phyloP scores from a whole-genome alignment of 2,113 vertebrate species.

The Chinchilla lanigera region DNA sequence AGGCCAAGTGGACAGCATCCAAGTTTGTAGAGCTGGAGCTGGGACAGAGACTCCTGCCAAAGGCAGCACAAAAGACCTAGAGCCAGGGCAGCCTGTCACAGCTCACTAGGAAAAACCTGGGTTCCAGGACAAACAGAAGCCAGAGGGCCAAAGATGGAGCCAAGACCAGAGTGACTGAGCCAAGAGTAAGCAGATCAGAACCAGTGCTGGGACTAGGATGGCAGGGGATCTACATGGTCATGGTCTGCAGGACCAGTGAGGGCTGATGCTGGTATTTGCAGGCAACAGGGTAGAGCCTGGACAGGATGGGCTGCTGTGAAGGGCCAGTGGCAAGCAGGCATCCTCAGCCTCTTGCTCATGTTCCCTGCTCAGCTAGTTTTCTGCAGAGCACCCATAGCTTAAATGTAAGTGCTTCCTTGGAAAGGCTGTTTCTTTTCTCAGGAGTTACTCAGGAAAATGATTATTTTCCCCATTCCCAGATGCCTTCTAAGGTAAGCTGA shows the following conservation, averaged over 20 bases:
- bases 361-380: background rate
- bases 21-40: conserved; percentile 52
- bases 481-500: background rate
- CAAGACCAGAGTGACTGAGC: conserved; percentile 20
- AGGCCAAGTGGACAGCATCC: conserved; percentile 66
- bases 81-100: conserved; percentile 60
- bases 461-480: background rate
- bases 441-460: background rate
- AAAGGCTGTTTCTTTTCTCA: background rate
- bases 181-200: conserved; percentile 13
- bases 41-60: conserved; percentile 69
- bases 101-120: conserved; percentile 58
- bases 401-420: background rate
- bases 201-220: background rate
- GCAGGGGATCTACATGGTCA: rapidly evolving
- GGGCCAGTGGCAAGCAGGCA: background rate
- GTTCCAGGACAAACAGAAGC: conserved; percentile 75
- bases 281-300: background rate
- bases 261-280: background rate
- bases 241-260: background rate
- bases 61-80: conserved; percentile 29
- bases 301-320: rapidly evolving
- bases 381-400: background rate
- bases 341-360: background rate
- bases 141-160: conserved; percentile 33